A percentile compares a stretch with the other conserved stretches of the same genome.
Conservation (phyloP, 2,797 vertebrate species). For the Peromyscus nudipes region DNA sequence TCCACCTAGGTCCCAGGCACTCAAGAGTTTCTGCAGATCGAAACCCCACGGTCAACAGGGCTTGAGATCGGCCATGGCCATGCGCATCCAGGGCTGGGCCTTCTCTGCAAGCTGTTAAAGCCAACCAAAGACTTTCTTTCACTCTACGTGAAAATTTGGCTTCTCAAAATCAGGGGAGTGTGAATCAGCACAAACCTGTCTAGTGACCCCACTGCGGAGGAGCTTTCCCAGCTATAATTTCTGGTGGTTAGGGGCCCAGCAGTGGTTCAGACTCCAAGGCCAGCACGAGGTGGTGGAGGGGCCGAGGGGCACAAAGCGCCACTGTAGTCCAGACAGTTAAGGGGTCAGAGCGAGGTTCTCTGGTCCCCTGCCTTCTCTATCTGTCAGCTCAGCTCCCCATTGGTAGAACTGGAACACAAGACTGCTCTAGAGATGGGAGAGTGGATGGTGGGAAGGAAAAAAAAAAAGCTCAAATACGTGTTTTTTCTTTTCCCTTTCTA, state of each 20-base stretch:
- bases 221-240: background rate
- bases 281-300: rapidly evolving
- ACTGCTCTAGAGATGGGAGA: background rate
- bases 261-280: background rate
- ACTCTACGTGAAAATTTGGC: background rate
- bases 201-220: background rate
- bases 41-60: background rate
- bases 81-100: background rate
- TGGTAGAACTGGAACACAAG: background rate
- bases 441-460: background rate
- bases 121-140: background rate
- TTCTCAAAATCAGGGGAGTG: constrained; percentile 49
- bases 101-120: constrained; percentile 42
- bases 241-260: background rate
- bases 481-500: background rate
- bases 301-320: rapidly evolving
- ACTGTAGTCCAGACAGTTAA: background rate
- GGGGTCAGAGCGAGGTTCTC: background rate
- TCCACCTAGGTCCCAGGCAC: background rate
- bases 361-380: background rate
- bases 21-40: background rate
- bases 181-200: constrained; percentile 54
- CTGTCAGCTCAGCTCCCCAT: background rate
- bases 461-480: background rate
- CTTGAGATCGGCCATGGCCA: background rate